Evolutionary conservation across 2,113 vertebrate genomes (phyloP).

Genomic region (Lanius ludovicianus): DNA sequence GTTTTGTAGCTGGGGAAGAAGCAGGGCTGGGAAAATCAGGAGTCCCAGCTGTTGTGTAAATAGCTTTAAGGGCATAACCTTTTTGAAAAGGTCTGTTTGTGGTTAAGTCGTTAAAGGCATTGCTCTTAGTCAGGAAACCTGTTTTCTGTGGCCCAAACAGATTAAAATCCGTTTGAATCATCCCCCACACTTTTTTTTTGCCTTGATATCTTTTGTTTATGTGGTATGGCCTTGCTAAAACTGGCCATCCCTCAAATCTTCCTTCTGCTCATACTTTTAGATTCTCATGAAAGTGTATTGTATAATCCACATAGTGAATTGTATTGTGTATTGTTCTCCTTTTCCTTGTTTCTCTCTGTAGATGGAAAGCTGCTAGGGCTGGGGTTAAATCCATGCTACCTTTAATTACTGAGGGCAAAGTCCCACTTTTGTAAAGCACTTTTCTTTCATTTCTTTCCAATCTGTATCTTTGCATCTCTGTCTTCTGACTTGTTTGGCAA

Average conservation of each 20-base stretch:
- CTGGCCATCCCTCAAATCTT: background rate
- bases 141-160: background rate
- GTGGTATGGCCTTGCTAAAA: background rate
- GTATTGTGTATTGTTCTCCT: background rate
- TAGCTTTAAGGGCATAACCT: background rate
- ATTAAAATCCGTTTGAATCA: background rate
- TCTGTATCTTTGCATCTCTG: background rate
- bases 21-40: background rate
- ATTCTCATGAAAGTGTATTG: background rate
- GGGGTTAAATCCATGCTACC: background rate
- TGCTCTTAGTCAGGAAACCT: background rate
- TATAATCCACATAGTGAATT: background rate
- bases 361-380: background rate
- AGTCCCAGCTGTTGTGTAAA: background rate
- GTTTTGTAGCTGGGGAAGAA: background rate
- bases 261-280: background rate
- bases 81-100: background rate
- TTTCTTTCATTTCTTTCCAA: background rate
- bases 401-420: background rate
- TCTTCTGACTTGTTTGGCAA: background rate
- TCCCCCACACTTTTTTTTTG: background rate
- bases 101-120: background rate
- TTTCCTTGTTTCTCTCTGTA: background rate
- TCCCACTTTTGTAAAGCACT: background rate
- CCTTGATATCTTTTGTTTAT: background rate